A percentile compares a stretch with the other conserved stretches of the same genome.
Evolutionary conservation across 2,888 invertebrate genomes (phyloP).

Genomic region (Phyllotreta cruciferae): DNA sequence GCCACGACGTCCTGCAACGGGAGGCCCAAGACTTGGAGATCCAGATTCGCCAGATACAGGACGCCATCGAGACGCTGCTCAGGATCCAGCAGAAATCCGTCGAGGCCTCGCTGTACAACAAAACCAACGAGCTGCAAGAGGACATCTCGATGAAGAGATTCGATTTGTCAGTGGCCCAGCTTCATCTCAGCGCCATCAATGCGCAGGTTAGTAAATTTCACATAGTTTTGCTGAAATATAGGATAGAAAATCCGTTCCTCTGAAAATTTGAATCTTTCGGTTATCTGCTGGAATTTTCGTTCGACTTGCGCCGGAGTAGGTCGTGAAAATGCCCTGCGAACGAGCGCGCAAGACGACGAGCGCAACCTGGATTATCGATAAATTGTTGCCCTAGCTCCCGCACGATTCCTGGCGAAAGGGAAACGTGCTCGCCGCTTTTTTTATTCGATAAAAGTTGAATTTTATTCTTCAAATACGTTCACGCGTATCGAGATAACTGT

Average conservation of each 20-base stretch:
- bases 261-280: not conserved
- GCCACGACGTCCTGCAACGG: conserved; percentile 79
- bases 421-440: conserved; percentile 25
- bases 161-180: conserved; percentile 88
- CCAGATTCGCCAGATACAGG: conserved; percentile 88
- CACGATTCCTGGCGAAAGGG: conserved; percentile 33
- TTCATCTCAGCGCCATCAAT: conserved; percentile 88
- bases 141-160: conserved; percentile 94
- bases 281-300: not conserved
- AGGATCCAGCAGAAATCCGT: conserved; percentile 80
- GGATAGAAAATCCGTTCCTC: too few species aligned
- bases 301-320: conserved; percentile 6
- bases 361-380: conserved; percentile 53
- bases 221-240: not conserved
- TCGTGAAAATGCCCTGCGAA: not conserved
- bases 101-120: conserved; percentile 86
- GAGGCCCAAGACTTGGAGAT: conserved; percentile 84
- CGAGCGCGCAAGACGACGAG: conserved; percentile 37
- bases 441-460: conserved; percentile 1
- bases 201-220: conserved; percentile 74
- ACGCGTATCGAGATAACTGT: conserved; percentile 14
- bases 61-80: conserved; percentile 81
- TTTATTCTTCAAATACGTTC: not conserved
- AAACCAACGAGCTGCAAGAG: conserved; percentile 95
- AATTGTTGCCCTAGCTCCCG: conserved; percentile 51